Evolutionary conservation across 2,113 vertebrate genomes (phyloP).

Genomic region (Aegithalos caudatus): DNA sequence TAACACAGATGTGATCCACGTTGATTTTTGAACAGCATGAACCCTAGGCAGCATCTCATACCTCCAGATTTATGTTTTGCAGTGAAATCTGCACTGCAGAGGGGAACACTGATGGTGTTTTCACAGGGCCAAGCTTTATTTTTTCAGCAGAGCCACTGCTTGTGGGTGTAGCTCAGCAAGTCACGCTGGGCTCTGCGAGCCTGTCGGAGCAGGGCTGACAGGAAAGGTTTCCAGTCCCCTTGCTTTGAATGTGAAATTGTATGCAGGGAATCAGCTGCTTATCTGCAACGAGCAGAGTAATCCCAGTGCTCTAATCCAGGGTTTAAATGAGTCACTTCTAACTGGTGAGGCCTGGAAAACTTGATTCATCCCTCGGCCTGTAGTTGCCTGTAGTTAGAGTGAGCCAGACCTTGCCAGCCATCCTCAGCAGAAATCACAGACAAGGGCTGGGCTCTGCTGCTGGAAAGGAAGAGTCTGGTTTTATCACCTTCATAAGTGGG

Average conservation of each 20-base stretch:
- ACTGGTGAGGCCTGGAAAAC: slow-evolving; percentile 59
- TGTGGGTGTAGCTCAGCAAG: neutral
- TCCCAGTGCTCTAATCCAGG: slow-evolving; percentile 46
- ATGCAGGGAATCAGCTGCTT: slow-evolving; percentile 59
- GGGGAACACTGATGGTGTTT: neutral
- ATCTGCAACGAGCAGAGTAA: slow-evolving; percentile 35
- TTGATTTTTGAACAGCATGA: neutral
- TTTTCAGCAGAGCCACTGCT: neutral
- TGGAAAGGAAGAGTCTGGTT: neutral
- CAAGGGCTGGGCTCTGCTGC: neutral
- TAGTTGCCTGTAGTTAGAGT: slow-evolving; percentile 24
- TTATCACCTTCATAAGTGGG: neutral
- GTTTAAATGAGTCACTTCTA: slow-evolving; percentile 49
- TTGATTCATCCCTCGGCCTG: slow-evolving; percentile 32
- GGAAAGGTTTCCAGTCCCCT: slow-evolving; percentile 53
- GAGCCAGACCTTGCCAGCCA: neutral
- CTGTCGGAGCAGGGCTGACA: neutral
- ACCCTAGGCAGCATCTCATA: neutral
- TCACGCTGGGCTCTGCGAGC: neutral
- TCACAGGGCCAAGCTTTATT: neutral
- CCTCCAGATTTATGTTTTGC: neutral
- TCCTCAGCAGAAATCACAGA: slow-evolving; percentile 13
- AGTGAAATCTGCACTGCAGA: neutral
- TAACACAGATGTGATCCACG: fast-evolving
- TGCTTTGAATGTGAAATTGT: slow-evolving; percentile 54